A percentile compares a stretch with the other conserved stretches of the same genome.
Conservation (phyloP, 2,113 vertebrate species). For the Atractosteus spatula region DNA sequence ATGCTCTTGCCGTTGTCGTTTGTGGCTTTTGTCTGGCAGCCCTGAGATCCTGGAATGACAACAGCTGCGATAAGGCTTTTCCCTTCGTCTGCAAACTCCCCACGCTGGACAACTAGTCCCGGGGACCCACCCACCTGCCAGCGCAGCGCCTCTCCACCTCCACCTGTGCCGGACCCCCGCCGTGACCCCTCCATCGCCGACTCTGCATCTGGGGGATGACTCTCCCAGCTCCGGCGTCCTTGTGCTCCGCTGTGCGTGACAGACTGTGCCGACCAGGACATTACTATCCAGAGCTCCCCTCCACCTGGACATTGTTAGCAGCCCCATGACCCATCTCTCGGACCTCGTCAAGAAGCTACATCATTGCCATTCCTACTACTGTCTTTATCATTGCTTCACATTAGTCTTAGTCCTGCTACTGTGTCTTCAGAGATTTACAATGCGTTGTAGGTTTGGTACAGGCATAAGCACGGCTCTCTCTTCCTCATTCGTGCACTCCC, state of each 20-base stretch:
- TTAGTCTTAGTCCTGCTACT: too few species aligned
- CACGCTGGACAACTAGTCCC: conserved; percentile 47
- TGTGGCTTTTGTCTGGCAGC: conserved; percentile 42
- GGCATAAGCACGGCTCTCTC: too few species aligned
- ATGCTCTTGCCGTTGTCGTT: conserved; percentile 12
- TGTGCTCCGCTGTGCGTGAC: not conserved
- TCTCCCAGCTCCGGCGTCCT: not conserved
- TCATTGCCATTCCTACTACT: not conserved
- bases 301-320: conserved; percentile 26
- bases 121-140: not conserved
- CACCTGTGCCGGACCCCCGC: not conserved
- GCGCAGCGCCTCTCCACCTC: not conserved
- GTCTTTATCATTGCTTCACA: too few species aligned
- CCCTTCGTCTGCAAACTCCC: conserved; percentile 80
- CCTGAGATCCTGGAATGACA: conserved; percentile 77
- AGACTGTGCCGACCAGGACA: not conserved
- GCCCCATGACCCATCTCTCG: conserved; percentile 7
- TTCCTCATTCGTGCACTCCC: too few species aligned
- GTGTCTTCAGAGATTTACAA: too few species aligned
- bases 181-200: not conserved
- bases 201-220: not conserved
- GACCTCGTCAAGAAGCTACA: not conserved
- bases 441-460: too few species aligned
- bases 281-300: conserved; percentile 1
- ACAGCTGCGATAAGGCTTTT: conserved; percentile 66